A percentile compares a stretch with the other conserved stretches of the same genome.
Conservation (phyloP, 2,797 vertebrate genomes). For the Diceros bicornis region DNA sequence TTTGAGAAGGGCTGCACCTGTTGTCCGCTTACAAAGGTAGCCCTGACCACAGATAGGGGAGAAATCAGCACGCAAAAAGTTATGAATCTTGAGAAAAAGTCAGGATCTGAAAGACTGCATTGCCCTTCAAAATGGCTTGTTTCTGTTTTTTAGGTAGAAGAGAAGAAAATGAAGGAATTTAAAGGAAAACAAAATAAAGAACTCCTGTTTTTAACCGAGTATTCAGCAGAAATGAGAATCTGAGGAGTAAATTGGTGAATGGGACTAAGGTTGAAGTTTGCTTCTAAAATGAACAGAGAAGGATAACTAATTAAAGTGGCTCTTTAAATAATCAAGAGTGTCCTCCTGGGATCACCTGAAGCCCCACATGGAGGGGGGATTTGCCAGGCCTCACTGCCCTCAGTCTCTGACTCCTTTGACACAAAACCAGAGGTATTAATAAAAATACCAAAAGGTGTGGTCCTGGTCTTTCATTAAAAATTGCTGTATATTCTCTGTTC, state of each 20-base stretch:
- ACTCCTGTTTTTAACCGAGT: not conserved
- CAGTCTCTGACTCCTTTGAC: not conserved
- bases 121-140: not conserved
- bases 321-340: not conserved
- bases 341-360: not conserved
- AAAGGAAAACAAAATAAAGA: not conserved
- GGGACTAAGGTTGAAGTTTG: not conserved
- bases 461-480: not conserved
- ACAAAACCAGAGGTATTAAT: not conserved
- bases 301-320: not conserved
- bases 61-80: not conserved
- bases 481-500: not conserved
- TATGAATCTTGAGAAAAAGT: too few relatives aligned
- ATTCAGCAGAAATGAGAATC: not conserved
- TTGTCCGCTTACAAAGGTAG: not conserved
- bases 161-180: not conserved
- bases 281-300: conserved; percentile 11
- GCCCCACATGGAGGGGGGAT: not conserved
- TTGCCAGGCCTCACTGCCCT: not conserved
- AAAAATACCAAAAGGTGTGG: not conserved
- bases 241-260: conserved; percentile 9
- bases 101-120: not conserved
- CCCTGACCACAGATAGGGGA: not conserved
- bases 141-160: not conserved
- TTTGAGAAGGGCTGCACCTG: not conserved